Base-by-base conservation (phyloP, 37 sponge, comb jelly and placozoan species). In the Petrosia ficiformis region DNA sequence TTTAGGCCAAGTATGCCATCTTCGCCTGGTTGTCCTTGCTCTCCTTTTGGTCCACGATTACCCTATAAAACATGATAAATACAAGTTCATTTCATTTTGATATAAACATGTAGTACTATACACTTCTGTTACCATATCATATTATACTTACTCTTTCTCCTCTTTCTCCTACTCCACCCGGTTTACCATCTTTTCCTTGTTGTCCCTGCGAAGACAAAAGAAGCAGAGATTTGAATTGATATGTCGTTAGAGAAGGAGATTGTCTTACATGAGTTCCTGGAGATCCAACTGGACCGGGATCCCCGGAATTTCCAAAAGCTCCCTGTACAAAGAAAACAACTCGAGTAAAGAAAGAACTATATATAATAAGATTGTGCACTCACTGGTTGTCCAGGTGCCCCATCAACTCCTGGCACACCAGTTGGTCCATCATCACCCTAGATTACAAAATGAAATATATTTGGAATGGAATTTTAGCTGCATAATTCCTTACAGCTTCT, bases 211-310 rank as follows among this genome's bases (percentile, higher is more conserved):
- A 29, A 48, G 16, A 10, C n/a, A 64, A 16, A 19, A 10, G 16
- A 48, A 19, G 16, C 54, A 19, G 54, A 48, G 10, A 10, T 19
- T 16, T 48, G 54, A 48, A n/a, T n/a, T n/a, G n/a, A n/a, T n/a
- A n/a, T n/a, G n/a, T 48, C 16, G 16, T 10, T 16, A 48, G 16
- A 48, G 16, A 10, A 48, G 16, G 54, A 19, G 14, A 30, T 39
- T 30, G 32, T 52, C 87, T 75, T 36, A 90, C 91, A 57, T 42
- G n/a, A 24, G 44, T 68, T 29, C 91, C 91, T 48, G 71, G 71
- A 10, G 57, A 5, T 28, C 91, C 91, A 35, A 69, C 41, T 1
- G 71, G 10, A 38, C 91, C 91, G 34, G 74, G 65, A 52, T 69
- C 60, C 19, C 80, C 80, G 3, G 56, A 39, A 41, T 41, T 29